Base-by-base conservation (phyloP, 1,140 invertebrate species). In the Mamestra configurata region DNA sequence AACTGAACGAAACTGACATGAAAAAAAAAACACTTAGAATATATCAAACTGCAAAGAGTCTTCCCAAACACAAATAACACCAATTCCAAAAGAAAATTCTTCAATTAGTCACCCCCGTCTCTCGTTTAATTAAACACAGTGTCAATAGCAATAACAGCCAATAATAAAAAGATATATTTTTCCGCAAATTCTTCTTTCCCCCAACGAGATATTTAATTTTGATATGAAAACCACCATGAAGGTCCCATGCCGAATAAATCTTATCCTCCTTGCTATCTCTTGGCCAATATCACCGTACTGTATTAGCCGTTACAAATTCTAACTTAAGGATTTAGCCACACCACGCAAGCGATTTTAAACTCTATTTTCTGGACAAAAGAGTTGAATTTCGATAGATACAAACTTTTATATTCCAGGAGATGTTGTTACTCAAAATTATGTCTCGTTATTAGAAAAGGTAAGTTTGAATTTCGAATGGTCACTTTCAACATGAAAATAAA, bases 291-390 rank as follows among this genome's bases (percentile, higher is more conserved):
- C 82, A 90, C 89, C 90, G 89, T 88, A 86, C 92, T 93, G 92
- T 94, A 94, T 93, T 92, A 89, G 87, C 92, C 91, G 89, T 92
- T 84, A 88, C 93, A 89, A 92, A 94, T 94, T 79, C 84, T 88
- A 86, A 84, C 85, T 86, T 87, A 85, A 85, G 77, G 80, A 86
- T 86, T 84, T 88, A 86, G 87, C 86, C 89, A 86, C 80, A 89
- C 86, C 83, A 27, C 55, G 57, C 40, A 77, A 37, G 3, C 24
- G 13, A 92, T 79, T 81, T 79, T 80, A 0, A 73, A 85, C 83
- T 59, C 24, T 85, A 83, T 15, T 0, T n/a, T 0, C 3, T 8
- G 13, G 0, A 15, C 0, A 1, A 46, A 73, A 90, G 73, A 77
- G 82, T 77, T 7, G 11, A 77, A 43, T 24, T 82, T 85, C 1